Conservation (phyloP, 2,797 vertebrate species). For the Hoplostethus mediterraneus region DNA sequence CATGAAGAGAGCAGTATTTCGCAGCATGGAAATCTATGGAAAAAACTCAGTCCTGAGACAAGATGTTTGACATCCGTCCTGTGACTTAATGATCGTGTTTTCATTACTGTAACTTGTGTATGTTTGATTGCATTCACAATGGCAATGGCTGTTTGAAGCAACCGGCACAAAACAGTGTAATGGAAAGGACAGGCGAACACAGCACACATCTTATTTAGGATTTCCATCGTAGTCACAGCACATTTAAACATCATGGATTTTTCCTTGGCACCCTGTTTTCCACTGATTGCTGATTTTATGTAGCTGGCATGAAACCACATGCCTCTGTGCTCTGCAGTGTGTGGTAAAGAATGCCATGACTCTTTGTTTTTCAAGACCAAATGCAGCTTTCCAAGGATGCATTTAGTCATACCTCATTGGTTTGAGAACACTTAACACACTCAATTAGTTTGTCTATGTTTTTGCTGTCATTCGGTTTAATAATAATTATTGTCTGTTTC, state of each 20-base stretch:
- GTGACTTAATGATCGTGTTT: slow-evolving; percentile 65
- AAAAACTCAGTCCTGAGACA: slow-evolving; percentile 13
- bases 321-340: slow-evolving; percentile 27
- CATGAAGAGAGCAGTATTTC: slow-evolving; percentile 53
- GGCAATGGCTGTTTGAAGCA: slow-evolving; percentile 55
- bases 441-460: slow-evolving; percentile 76
- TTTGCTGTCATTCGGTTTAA: slow-evolving; percentile 72
- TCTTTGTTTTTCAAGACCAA: slow-evolving; percentile 57
- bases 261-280: slow-evolving; percentile 54
- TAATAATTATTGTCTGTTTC: slow-evolving; percentile 70
- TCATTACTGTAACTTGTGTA: slow-evolving; percentile 54
- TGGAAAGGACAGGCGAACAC: slow-evolving; percentile 57
- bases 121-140: slow-evolving; percentile 48
- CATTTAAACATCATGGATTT: slow-evolving; percentile 66
- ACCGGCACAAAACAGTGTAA: slow-evolving; percentile 56
- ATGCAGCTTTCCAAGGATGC: slow-evolving; percentile 65
- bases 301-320: slow-evolving; percentile 59
- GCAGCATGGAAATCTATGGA: slow-evolving; percentile 48
- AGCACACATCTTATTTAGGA: slow-evolving; percentile 64
- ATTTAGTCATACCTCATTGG: slow-evolving; percentile 80
- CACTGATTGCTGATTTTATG: slow-evolving; percentile 72
- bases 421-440: slow-evolving; percentile 73
- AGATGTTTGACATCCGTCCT: slow-evolving; percentile 55
- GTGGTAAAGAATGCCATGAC: slow-evolving; percentile 40
- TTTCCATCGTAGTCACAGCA: slow-evolving; percentile 67